Evolutionary conservation across 2,888 invertebrate genomes (phyloP), one percentile per base, ranked within the genome.

Genomic region (Phytoseiulus persimilis): DNA sequence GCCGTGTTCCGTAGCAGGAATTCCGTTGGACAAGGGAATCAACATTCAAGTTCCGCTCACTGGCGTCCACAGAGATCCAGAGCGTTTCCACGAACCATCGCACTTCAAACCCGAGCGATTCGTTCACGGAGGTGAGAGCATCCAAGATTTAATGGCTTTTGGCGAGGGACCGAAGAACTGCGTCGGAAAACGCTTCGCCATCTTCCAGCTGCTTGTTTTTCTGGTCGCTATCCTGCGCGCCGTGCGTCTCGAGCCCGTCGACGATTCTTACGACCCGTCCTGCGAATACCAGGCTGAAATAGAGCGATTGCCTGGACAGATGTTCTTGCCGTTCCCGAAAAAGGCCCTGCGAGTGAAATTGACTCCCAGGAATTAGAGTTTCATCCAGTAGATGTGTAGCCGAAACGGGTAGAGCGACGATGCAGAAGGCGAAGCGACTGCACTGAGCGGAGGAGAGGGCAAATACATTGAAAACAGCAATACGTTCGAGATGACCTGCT

Each of bases 91-190:
- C 18, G 87, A 87, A 9, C 87, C 87, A 0, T 28, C 23, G 28
- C 31, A 45, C 32, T 87, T 87, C 33, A 33, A 14, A 6, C 87
- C 87, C 23, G 87, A 32, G 33, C 18, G 87, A 33, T 87, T 87
- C 18, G 28, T 87, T 39, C 33, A 87, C n/a, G 33, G 33, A 6
- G 65, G 65, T 23, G 65, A 65, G 28, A 32, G n/a, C 11, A 33
- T 87, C 0, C 39, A 87, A 28, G 33, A 33, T 28, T 2, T 87
- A 0, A 32, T 87, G 11, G 9, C 87, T 2, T 87, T 87, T 45
- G 87, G 87, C 45, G 32, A 32, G 11, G 87, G 87, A 9, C 33
- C 87, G 14, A 87, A 87, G 31, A 87, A 87, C n/a, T 87, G 87
- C 14, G n/a, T 87, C 3, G 87, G 87, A n/a, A 0, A 32, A 87